Conservation (phyloP, 92 coral and sea anemone genomes). For the Muricea muricata region DNA sequence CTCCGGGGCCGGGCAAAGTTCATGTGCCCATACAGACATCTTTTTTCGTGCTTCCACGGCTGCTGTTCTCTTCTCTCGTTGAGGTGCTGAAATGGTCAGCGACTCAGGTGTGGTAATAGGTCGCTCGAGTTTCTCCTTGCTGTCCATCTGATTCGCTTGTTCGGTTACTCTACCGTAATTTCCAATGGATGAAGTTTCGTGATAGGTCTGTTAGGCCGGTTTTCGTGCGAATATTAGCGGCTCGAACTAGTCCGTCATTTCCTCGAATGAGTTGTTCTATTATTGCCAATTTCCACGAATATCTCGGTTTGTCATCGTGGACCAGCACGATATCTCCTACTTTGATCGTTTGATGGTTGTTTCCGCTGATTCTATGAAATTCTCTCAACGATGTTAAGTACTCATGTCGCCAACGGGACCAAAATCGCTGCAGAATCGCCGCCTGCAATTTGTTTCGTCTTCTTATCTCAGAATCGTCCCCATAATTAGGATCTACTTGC, state of each 20-base stretch:
- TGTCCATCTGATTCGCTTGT: no score
- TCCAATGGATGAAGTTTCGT: conserved; percentile 61
- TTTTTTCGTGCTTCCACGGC: neutral
- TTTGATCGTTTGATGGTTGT: conserved; percentile 43
- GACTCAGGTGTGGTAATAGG: no score
- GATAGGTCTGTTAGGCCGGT: conserved; percentile 56
- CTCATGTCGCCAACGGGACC: conserved; percentile 63
- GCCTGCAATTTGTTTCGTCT: neutral
- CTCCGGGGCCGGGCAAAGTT: conserved; percentile 14
- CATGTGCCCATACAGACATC: neutral
- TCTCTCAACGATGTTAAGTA: conserved; percentile 53
- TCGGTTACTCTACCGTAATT: no score
- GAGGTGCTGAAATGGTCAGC: no score
- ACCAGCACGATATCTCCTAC: conserved; percentile 59
- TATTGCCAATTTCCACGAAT: conserved; percentile 62
- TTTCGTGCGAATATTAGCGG: conserved; percentile 66
- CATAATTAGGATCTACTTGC: conserved; percentile 21
- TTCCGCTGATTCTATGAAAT: conserved; percentile 50
- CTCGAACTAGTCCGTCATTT: conserved; percentile 60
- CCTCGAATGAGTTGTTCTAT: conserved; percentile 50
- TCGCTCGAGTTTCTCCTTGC: no score
- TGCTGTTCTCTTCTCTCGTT: neutral
- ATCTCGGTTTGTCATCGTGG: conserved; percentile 49
- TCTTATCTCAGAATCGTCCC: neutral
- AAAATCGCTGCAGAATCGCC: conserved; percentile 27